phyloP scores from a whole-genome alignment of 2,888 invertebrate genomes.

The Tetheella fluctuosa region DNA sequence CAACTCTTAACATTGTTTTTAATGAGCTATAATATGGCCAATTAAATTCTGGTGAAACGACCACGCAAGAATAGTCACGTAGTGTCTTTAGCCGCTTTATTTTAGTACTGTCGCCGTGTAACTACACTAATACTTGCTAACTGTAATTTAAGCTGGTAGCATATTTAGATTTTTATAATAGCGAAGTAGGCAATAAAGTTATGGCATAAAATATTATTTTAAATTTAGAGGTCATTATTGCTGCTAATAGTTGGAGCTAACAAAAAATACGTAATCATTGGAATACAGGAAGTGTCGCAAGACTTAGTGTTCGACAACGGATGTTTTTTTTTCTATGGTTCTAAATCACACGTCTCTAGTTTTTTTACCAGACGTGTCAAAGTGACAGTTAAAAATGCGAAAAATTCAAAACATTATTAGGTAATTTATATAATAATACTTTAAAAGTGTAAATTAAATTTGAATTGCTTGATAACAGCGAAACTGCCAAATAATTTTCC shows the following conservation, averaged over 20 bases:
- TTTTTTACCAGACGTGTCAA: neutral
- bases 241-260: neutral
- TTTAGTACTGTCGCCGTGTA: constrained; percentile 30
- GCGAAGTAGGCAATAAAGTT: neutral
- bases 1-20: constrained; percentile 75
- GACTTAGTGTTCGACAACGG: neutral
- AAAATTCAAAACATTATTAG: neutral
- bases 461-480: constrained; percentile 5
- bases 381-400: neutral
- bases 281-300: constrained; percentile 4
- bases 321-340: neutral
- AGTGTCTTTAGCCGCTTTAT: constrained; percentile 40
- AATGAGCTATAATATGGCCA: constrained; percentile 76
- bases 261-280: neutral
- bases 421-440: neutral
- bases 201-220: neutral
- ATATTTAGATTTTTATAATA: neutral
- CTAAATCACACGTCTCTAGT: too few species aligned
- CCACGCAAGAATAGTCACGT: constrained; percentile 45
- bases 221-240: neutral
- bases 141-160: constrained; percentile 8
- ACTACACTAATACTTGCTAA: constrained; percentile 21
- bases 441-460: constrained; percentile 18
- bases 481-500: constrained; percentile 8
- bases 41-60: constrained; percentile 71